Conservation (phyloP, 2,113 vertebrate species). For the Hippopotamus amphibius region DNA sequence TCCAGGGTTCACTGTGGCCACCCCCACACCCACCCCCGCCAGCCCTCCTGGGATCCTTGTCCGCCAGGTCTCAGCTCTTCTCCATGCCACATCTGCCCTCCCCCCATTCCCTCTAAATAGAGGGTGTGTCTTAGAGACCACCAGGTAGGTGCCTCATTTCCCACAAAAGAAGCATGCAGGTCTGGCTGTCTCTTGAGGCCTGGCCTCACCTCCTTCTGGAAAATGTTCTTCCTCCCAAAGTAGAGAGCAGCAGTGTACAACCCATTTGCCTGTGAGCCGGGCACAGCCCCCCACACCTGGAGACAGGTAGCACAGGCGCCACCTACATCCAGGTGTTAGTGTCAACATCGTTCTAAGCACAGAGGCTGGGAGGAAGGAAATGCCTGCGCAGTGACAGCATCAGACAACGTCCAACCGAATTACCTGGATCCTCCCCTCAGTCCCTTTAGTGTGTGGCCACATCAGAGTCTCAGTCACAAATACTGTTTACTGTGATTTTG, state of each 20-base stretch:
- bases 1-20: neutral
- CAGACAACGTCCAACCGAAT: accelerated
- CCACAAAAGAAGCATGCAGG: accelerated
- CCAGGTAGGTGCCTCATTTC: neutral
- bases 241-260: neutral
- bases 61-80: neutral
- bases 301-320: neutral
- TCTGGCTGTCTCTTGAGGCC: neutral
- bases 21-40: neutral
- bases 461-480: neutral
- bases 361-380: neutral
- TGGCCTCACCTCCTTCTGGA: neutral
- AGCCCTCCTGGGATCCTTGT: neutral
- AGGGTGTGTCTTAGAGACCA: accelerated
- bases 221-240: neutral
- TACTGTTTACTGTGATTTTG: accelerated
- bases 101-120: accelerated
- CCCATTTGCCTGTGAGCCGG: accelerated
- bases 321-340: accelerated
- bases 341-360: accelerated
- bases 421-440: accelerated
- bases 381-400: too few relatives aligned
- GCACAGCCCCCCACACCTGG: neutral
- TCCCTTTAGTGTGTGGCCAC: too few relatives aligned
- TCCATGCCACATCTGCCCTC: accelerated